Base-by-base conservation (phyloP, 1,140 invertebrate species). In the Pygmarrhopalites habei region DNA sequence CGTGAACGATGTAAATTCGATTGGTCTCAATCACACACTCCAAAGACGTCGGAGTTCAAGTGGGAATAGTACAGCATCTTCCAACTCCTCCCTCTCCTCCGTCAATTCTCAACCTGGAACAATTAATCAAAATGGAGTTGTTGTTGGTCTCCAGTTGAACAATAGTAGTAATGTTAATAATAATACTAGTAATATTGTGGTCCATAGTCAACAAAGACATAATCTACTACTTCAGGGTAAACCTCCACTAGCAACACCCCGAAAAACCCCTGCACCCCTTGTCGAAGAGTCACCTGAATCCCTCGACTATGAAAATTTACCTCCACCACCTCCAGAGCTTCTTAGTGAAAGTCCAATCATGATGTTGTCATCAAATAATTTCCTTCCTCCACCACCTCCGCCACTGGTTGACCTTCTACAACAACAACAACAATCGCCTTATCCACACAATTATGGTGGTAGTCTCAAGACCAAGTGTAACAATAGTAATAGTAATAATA, bases 301-400 rank as follows among this genome's bases (percentile, higher is more conserved):
- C 21, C 30, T 65, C 12, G 69, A 69, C 25, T 68, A 69, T 39
- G 74, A 75, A 32, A 65, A 68, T 57, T 77, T 82, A 28, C 80
- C 80, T 12, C 82, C 82, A 19, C 81, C 80, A 1, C 80, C 80
- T 14, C 78, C 79, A 1, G 75, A 79, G 65, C 72, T 76, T 21
- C 49, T 61, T 1, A 28, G 46, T 28, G 35, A 30, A 23, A 35
- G 32, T 35, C 5, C 5, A 7, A 15, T 35, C 15, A n/a, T n/a
- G 51, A 57, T n/a, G 32, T 26, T 51, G 56, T 47, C 5, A 56
- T 71, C 69, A 12, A 25, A 49, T 30, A n/a, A n/a, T n/a, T n/a
- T n/a, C n/a, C n/a, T 53, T 7, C 43, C 61, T 23, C 61, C 53
- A 1, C 17, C 72, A 64, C 75, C 77, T 1, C 76, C 84, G 2